phyloP scores from a whole-genome alignment of 1,140 invertebrate genomes.

The Brevipalpus yothersi region DNA sequence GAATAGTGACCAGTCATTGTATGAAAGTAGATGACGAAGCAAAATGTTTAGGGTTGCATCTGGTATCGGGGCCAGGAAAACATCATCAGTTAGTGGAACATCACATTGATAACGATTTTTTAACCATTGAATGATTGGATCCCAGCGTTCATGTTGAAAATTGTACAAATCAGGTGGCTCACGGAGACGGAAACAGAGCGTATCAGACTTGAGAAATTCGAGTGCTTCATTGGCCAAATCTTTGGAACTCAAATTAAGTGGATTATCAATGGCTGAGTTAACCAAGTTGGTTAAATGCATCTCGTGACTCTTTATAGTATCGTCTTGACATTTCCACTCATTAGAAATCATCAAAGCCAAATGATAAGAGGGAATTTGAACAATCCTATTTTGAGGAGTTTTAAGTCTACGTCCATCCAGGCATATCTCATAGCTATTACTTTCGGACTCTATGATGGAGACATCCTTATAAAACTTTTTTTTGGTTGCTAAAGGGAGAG shows the following conservation, averaged over 20 bases:
- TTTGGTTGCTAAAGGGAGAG: background rate
- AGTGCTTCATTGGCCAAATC: slow-evolving; percentile 1
- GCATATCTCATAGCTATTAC: slow-evolving; percentile 6
- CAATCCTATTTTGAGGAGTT: slow-evolving; percentile 6
- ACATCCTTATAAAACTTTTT: slow-evolving; percentile 9
- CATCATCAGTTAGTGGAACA: slow-evolving; percentile 6
- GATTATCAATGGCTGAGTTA: slow-evolving; percentile 11
- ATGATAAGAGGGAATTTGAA: slow-evolving; percentile 1
- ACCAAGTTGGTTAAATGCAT: slow-evolving; percentile 10
- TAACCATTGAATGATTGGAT: slow-evolving; percentile 10
- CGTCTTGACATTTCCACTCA: slow-evolving; percentile 7
- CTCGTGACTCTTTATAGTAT: slow-evolving; percentile 1
- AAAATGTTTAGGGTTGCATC: background rate
- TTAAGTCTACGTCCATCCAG: slow-evolving; percentile 8
- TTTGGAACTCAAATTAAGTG: background rate
- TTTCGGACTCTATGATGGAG: background rate
- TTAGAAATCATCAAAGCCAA: slow-evolving; percentile 7
- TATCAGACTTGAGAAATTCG: slow-evolving; percentile 7
- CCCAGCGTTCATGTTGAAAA: slow-evolving; percentile 3
- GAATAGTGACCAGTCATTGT: slow-evolving; percentile 1
- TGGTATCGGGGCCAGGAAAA: background rate
- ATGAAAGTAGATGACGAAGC: slow-evolving; percentile 4
- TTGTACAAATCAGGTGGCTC: slow-evolving; percentile 7
- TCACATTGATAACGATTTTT: slow-evolving; percentile 6
- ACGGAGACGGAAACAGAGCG: slow-evolving; percentile 5